Conservation (phyloP, 2,113 vertebrate genomes). For the Falco punctatus region DNA sequence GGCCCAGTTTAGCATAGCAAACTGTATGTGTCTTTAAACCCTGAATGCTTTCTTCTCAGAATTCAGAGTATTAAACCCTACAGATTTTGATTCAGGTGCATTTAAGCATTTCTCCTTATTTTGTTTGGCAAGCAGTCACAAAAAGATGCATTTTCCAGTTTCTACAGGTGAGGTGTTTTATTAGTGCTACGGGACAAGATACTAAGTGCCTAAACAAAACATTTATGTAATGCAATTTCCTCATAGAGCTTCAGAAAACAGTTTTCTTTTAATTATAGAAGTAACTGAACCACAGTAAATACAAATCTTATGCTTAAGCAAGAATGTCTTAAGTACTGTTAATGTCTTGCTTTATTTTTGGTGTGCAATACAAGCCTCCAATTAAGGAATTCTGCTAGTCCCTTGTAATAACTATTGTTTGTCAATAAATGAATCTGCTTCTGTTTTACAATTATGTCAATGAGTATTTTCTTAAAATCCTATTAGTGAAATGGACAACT, state of each 20-base stretch:
- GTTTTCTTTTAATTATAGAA: conserved; percentile 16
- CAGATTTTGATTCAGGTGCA: neutral
- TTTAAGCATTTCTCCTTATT: neutral
- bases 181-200: neutral
- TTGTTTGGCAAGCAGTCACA: neutral
- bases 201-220: neutral
- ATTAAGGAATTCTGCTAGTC: neutral
- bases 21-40: neutral
- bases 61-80: neutral
- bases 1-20: neutral
- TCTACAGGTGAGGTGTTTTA: neutral
- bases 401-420: neutral
- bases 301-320: neutral
- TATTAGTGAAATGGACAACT: neutral
- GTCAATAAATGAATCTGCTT: neutral
- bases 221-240: neutral
- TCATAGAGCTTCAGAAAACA: neutral
- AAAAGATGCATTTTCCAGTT: neutral
- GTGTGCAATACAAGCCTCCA: neutral
- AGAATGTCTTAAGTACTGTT: neutral
- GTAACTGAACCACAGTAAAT: neutral
- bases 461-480: neutral
- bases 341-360: neutral
- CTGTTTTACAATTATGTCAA: neutral
- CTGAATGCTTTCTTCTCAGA: neutral